phyloP scores from a whole-genome alignment of 2,797 vertebrate genomes.

The Taeniopygia guttata region DNA sequence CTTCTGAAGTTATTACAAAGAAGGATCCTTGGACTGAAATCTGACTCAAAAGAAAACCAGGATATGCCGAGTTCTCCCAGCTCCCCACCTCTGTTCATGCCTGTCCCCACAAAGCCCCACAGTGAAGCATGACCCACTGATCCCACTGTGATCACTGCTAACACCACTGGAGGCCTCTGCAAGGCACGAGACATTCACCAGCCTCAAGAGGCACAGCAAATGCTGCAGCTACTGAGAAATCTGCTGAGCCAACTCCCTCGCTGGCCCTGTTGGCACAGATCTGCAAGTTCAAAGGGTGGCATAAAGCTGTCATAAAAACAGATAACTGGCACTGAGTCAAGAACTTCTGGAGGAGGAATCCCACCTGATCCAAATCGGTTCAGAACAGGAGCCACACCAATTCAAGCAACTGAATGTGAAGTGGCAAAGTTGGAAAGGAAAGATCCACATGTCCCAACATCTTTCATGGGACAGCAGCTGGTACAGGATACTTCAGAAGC shows the following conservation, averaged over 20 bases:
- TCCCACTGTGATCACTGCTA: neutral
- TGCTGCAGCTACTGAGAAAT: neutral
- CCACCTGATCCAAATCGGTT: neutral
- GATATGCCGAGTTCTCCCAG: accelerated
- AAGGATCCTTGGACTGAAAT: neutral
- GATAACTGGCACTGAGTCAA: neutral
- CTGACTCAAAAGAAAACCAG: neutral
- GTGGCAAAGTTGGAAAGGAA: neutral
- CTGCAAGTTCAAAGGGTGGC: neutral
- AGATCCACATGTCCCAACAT: neutral
- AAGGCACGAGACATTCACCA: accelerated
- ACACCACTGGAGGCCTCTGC: neutral
- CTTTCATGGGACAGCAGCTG: neutral
- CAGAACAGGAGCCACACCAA: neutral
- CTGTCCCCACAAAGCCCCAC: neutral
- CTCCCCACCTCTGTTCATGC: neutral
- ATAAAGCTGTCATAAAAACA: neutral
- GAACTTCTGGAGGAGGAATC: neutral
- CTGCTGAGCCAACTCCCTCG: neutral
- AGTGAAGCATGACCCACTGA: neutral
- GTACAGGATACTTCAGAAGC: neutral
- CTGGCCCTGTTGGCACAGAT: neutral
- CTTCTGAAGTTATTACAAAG: neutral
- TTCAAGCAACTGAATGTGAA: neutral
- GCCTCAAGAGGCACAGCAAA: neutral